Conservation (phyloP, 1,140 invertebrate genomes). For the Pseudoatta argentina region DNA sequence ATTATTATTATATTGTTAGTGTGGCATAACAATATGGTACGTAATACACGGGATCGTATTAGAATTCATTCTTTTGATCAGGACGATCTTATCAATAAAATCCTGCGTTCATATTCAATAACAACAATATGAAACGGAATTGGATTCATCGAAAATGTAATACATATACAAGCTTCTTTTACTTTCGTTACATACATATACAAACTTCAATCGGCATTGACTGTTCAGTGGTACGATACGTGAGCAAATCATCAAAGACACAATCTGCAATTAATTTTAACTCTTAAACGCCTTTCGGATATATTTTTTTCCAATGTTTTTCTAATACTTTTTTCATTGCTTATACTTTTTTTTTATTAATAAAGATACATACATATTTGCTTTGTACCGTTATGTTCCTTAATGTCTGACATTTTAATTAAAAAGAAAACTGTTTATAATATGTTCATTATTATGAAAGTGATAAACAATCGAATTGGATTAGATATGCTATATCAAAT, state of each 20-base stretch:
- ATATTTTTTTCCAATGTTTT: too few species aligned
- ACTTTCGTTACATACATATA: slow-evolving; percentile 61
- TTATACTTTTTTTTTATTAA: too few species aligned
- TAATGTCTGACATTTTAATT: too few species aligned
- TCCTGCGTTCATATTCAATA: slow-evolving; percentile 31
- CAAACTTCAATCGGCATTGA: slow-evolving; percentile 51
- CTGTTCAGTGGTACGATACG: slow-evolving; percentile 40
- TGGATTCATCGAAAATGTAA: slow-evolving; percentile 42
- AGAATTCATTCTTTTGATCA: slow-evolving; percentile 12
- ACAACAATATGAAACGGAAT: slow-evolving; percentile 39
- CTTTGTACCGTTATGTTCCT: too few species aligned
- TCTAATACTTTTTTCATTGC: too few species aligned
- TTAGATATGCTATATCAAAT: too few species aligned
- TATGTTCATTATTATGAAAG: too few species aligned
- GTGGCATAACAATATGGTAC: slow-evolving; percentile 74
- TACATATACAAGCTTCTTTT: slow-evolving; percentile 52
- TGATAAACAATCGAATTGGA: too few species aligned
- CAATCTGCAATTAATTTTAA: background rate
- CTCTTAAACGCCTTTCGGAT: too few species aligned
- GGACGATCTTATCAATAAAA: slow-evolving; percentile 38
- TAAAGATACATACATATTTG: too few species aligned
- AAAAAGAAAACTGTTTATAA: too few species aligned
- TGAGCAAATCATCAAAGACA: slow-evolving; percentile 6
- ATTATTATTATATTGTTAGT: slow-evolving; percentile 78
- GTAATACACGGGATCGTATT: slow-evolving; percentile 20